Evolutionary conservation across 2,797 vertebrate genomes (phyloP), one percentile per base, ranked within the genome.

Genomic region (Manis javanica): DNA sequence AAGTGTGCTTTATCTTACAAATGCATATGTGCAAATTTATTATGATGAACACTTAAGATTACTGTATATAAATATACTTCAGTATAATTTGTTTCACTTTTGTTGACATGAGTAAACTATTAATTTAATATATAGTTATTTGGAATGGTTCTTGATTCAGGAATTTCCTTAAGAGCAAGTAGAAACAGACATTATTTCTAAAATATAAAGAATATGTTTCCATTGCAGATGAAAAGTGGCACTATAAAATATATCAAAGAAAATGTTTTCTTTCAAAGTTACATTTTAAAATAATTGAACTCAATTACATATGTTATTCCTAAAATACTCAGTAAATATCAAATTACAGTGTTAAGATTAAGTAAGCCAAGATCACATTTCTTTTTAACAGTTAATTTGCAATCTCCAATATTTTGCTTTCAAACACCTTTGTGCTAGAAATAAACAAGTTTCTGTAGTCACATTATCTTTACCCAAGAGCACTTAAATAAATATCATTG

Each of bases 401-500:
- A 72, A 16, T 72, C 61, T 77, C 8, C 86, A 82, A 82, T 77
- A 69, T 83, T 97, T 84, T 95, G 72, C 49, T 18, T 42, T 64
- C 83, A 90, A 91, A 90, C 8, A 77, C 16, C 75, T 95, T 90
- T 94, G 72, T 57, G 13, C 19, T 78, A 89, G 59, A 81, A 72
- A 89, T 79, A 84, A 91, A n/a, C 39, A 85, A 16, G 10, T 59
- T 53, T 93, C 86, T 87, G 8, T 85, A 42, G 72, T 87, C 15
- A 59, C 19, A 21, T 94, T 91, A 78, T 21, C 37, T 57, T 89
- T 96, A 75, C 19, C 51, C 68, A 90, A 72, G 66, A 88, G 42
- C 46, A 96, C 90, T 79, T 84, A 91, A 96, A 88, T 96, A 89
- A 88, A 96, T 68, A 39, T 63, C 26, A 96, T 53, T 91, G 91